Percentiles rank a stretch among this genome's conserved stretches.
Conservation (phyloP, 1,140 invertebrate species). For the Oncopodura yosiiana region DNA sequence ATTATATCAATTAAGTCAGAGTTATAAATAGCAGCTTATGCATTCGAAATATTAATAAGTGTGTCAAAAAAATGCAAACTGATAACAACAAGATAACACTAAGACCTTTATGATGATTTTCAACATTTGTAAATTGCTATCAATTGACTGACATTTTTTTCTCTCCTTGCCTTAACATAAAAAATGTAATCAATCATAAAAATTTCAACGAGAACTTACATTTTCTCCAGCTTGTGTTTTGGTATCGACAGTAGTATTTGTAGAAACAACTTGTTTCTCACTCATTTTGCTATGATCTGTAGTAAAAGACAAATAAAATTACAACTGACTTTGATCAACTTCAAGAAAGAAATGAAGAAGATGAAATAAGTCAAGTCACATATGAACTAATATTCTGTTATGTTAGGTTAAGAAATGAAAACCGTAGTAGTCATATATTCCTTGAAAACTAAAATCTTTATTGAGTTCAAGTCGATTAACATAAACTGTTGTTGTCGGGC, state of each 20-base stretch:
- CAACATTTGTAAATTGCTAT: neutral
- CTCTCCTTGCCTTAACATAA: neutral
- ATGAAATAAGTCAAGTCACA: no score
- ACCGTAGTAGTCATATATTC: no score
- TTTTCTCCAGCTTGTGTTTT: constrained; percentile 14
- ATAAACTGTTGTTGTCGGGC: no score
- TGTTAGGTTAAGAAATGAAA: no score
- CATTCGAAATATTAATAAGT: neutral
- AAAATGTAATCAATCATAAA: neutral
- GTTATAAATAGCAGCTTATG: neutral
- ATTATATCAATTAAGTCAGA: neutral
- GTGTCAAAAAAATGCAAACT: neutral
- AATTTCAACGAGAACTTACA: constrained; percentile 16
- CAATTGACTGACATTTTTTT: neutral
- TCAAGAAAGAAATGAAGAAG: no score
- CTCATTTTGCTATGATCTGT: constrained; percentile 15
- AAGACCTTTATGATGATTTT: no score
- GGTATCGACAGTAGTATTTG: constrained; percentile 14
- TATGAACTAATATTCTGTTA: no score
- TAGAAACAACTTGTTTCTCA: constrained; percentile 18
- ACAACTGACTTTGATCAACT: no score
- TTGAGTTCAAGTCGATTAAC: no score
- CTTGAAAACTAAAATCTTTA: no score
- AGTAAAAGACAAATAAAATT: no score
- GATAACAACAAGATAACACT: no score